Percentiles rank a stretch among this genome's conserved stretches.
phyloP scores from a whole-genome alignment of 2,113 vertebrate species.

The Crotalus tigris region DNA sequence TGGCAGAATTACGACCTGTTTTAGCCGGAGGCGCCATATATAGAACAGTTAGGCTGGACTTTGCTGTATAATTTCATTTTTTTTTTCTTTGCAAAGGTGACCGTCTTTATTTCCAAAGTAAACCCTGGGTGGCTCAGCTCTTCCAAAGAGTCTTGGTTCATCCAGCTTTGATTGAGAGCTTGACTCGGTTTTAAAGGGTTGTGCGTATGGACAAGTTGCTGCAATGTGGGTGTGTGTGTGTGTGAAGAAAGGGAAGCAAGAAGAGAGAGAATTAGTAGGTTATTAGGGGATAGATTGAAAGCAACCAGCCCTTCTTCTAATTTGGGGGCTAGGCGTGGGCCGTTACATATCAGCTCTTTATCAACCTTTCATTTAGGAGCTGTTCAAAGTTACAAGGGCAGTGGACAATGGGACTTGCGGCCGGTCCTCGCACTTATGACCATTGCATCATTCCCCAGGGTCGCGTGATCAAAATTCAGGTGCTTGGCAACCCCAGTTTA shows the following conservation, averaged over 20 bases:
- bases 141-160: not conserved
- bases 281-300: not conserved
- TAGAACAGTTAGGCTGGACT: not conserved
- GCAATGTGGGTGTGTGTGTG: too few species aligned
- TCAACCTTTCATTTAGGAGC: too few species aligned
- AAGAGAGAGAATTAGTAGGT: not conserved
- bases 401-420: too few species aligned
- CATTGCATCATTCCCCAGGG: too few species aligned
- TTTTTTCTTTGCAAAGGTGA: not conserved
- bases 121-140: not conserved
- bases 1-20: not conserved
- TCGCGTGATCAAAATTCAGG: too few species aligned
- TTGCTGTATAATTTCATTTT: not conserved
- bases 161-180: not conserved
- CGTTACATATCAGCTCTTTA: too few species aligned
- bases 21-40: not conserved
- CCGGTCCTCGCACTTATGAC: too few species aligned
- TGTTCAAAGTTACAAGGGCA: too few species aligned
- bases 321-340: too few species aligned
- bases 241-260: too few species aligned
- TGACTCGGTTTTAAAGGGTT: not conserved
- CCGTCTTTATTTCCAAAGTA: not conserved
- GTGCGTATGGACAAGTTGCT: too few species aligned
- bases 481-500: too few species aligned
- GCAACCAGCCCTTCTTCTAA: not conserved